These are phyloP conservation scores for Drosophila sechellia DNA, from an alignment of 1,140 invertebrate genomes.

Conservation along the genomic window DNA sequence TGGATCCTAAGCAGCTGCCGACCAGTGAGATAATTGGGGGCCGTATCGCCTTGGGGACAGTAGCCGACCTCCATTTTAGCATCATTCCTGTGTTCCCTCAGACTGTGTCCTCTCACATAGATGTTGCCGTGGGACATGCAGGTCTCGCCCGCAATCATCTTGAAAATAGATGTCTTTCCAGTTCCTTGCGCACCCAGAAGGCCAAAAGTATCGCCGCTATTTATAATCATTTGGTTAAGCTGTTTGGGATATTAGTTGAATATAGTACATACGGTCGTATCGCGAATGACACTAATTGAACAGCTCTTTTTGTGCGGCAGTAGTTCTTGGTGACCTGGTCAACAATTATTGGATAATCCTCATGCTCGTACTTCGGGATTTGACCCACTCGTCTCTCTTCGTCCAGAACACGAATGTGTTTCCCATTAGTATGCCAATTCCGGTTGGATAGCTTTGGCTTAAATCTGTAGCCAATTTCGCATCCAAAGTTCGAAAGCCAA, in stretches of 20 bases:
- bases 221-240: not conserved
- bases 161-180: slow-evolving; percentile 93
- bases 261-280: slow-evolving; percentile 85
- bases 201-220: slow-evolving; percentile 91
- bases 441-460: not conserved
- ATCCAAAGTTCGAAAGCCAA: not conserved
- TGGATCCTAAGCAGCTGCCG: slow-evolving; percentile 90
- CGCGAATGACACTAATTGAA: slow-evolving; percentile 13
- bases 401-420: not conserved
- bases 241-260: slow-evolving; percentile 34
- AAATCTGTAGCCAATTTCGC: not conserved
- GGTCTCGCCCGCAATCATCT: slow-evolving; percentile 93
- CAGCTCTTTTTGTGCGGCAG: not conserved
- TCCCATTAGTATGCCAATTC: not conserved
- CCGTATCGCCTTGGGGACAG: slow-evolving; percentile 92
- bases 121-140: slow-evolving; percentile 85
- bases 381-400: not conserved
- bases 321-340: slow-evolving; percentile 9
- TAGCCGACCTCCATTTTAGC: slow-evolving; percentile 88
- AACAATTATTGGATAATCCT: slow-evolving; percentile 1
- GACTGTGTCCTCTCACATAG: slow-evolving; percentile 85
- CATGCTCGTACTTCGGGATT: not conserved
- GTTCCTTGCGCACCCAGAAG: slow-evolving; percentile 94
- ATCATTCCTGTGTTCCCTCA: slow-evolving; percentile 82
- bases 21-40: slow-evolving; percentile 91